Evolutionary conservation across 30 jellyfish, hydroid and myxozoan species (phyloP), one percentile per base, ranked within the genome.

Genomic region (Aurelia coerulea): DNA sequence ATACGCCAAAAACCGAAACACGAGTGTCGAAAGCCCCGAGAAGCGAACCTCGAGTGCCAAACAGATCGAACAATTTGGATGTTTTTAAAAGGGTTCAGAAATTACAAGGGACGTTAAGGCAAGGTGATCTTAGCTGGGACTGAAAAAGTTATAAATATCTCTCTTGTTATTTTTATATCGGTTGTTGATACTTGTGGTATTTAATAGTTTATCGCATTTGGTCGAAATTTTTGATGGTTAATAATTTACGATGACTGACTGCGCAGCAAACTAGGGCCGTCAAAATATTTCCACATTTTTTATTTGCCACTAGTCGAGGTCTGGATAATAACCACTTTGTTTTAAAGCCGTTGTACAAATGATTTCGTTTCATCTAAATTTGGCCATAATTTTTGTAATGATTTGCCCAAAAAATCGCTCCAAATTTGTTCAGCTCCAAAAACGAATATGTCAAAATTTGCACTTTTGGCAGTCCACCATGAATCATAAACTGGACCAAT

Each of bases 51-150:
- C 46, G 78, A 54, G 54, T 75, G 59, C 29, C 70, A 2, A 94
- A 62, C 74, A 82, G 81, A 37, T 46, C 56, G 56, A 46, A 42
- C 53, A 79, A 94, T 64, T 78, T 88, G 39, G 90, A 84, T 18
- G 77, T 89, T n/a, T 59, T 94, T 8, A 88, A 85, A 65, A 94
- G 86, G 51, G 97, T 87, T 10, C 91, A 85, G 84, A 83, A 76
- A 74, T 59, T 94, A 50, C 99, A 94, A 64, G 85, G 87, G 16
- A 87, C 97, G 14, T 70, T 94, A 73, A 97, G 93, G 29, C 88
- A 94, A 62, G 99, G 85, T 51, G 99, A 94, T 64, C 65, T 94
- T 62, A 84, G 92, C 32, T 94, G 99, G 99, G 99, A 89, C 69
- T 94, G 85, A 72, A 70, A 46, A 46, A 5, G 51, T 39, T 39